These are phyloP conservation scores for Margarornis squamiger DNA, from an alignment of 2,797 vertebrate genomes.

Conservation along the genomic window DNA sequence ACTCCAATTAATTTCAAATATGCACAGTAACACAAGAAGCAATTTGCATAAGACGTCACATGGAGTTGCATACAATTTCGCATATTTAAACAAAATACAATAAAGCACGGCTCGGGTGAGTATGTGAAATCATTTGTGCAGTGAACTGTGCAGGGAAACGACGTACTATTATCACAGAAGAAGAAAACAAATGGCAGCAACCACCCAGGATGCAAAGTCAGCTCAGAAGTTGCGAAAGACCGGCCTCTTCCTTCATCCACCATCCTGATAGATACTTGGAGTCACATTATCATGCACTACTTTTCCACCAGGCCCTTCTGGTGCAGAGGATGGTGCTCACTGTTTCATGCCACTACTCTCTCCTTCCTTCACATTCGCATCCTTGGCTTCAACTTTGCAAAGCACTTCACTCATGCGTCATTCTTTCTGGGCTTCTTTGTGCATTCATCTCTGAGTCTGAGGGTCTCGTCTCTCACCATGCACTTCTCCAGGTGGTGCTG, in stretches of 20 bases:
- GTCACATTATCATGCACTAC: background rate
- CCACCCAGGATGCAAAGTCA: conserved; percentile 20
- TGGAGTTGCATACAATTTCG: conserved; percentile 12
- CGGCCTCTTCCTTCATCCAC: background rate
- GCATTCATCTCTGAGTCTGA: background rate
- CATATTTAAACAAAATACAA: conserved; percentile 56
- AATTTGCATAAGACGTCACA: conserved; percentile 62
- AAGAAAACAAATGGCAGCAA: conserved; percentile 33
- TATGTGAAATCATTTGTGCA: conserved; percentile 14
- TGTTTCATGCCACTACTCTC: background rate
- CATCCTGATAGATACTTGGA: background rate
- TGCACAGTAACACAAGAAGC: conserved; percentile 38
- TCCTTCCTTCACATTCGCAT: conserved; percentile 7
- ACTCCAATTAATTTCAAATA: conserved; percentile 56
- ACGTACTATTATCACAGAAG: background rate
- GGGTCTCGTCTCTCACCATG: background rate
- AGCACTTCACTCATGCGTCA: background rate
- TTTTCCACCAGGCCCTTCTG: background rate
- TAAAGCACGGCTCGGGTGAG: conserved; percentile 16
- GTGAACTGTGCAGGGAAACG: background rate
- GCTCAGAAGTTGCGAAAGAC: background rate
- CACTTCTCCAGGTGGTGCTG: background rate
- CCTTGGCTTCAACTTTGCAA: conserved; percentile 3
- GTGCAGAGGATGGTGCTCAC: background rate
- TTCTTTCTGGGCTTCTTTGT: background rate